Base-by-base conservation (phyloP, 2,113 vertebrate species). In the Epinephelus moara region DNA sequence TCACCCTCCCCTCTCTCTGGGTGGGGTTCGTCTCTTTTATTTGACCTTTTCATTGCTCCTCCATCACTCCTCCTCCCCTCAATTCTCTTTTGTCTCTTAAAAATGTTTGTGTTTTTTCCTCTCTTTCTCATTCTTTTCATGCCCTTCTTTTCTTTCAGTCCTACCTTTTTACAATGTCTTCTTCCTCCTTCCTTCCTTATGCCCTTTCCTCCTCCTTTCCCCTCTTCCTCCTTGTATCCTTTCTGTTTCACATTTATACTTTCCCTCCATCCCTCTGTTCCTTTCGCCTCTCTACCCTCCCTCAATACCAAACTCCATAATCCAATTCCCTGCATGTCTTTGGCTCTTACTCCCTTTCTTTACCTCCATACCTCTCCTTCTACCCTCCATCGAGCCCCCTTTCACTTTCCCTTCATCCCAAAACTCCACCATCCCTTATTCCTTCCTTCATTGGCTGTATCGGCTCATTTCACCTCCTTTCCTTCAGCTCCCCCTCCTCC, bases 1-100 rank as follows among this genome's bases (percentile, higher is more conserved):
- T 49, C 57, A 55, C 30, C 53, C 68, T 4, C 60, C 42, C 11
- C 50, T 15, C 25, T 19, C 0, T 13, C 1, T 68, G 83, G 78
- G 78, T 81, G 83, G 52, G 67, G 82, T 78, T 47, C 49, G 0
- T 59, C 7, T 52, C 19, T 77, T 61, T 55, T 53, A 17, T 60
- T 61, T 66, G 53, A 66, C 57, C 55, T 70, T 57, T 45, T 30
- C 49, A 9, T 70, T 55, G 25, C 27, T 56, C 27, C 53, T 82
- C 75, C 47, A 27, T 78, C 81, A 13, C 60, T 53, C 42, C 4
- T 42, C 57, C 73, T 49, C 21, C 37, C 33, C 23, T 27, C 19
- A 7, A 21, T 17, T 42, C 45, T 67, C 67, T n/a, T 71, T 15
- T 27, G 19, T 30, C 47, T 62, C n/a, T n/a, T 72, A 72, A 79